Base-by-base conservation (phyloP, 2,888 invertebrate species). In the Molanna angustata region DNA sequence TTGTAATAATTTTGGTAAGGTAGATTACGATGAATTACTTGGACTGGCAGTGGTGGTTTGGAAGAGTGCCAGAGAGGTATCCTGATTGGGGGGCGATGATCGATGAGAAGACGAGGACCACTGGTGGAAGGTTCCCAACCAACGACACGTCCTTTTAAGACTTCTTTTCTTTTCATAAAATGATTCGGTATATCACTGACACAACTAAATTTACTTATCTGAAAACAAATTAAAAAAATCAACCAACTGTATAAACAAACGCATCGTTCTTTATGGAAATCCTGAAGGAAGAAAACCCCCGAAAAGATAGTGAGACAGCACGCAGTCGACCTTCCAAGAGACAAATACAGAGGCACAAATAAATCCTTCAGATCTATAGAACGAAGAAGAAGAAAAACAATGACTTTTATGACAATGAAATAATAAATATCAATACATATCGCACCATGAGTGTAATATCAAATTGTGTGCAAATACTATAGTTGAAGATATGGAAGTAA, bases 191-290 rank as follows among this genome's bases (percentile, higher is more conserved):
- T 71, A 65, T 80, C 76, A 19, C 68, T 69, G 13, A 81, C 80
- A 63, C 76, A 80, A 27, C 76, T 78, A 65, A 82, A 83, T 69
- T 80, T 83, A 66, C 80, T 78, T 65, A 84, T 76, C 83, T 83
- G 65, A 60, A 61, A 64, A 20, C 3, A 21, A 11, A 21, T n/a
- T 3, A 41, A 43, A 43, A 31, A 37, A 46, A 49, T 46, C 47
- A 45, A 20, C 18, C 13, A 52, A 46, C 35, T 54, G 50, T 45
- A 53, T 20, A 43, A n/a, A n/a, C n/a, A n/a, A n/a, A n/a, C n/a
- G n/a, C n/a, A n/a, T n/a, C n/a, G n/a, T n/a, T n/a, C n/a, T 45
- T 44, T 35, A 35, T 4, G 6, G 14, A 35, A 35, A 35, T 35
- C 6, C 13, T 13, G 4, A n/a, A 13, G 35, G 13, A 6, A n/a